Conservation (phyloP, 2,113 vertebrate genomes). For the Ariopsis seemanni region DNA sequence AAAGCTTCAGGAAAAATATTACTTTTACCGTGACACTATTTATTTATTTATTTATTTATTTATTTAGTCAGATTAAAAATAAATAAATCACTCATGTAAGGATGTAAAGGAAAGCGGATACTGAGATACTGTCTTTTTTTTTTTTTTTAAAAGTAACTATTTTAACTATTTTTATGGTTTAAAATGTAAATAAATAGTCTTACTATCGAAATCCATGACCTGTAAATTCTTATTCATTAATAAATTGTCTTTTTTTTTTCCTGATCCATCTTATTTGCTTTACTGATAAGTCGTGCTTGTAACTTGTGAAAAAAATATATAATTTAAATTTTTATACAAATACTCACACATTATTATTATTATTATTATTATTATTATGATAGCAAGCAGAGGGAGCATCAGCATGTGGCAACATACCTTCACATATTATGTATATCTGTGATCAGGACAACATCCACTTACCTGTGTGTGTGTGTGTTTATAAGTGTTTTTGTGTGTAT, state of each 20-base stretch:
- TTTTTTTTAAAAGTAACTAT: too few species aligned
- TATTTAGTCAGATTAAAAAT: too few species aligned
- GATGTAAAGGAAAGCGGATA: too few species aligned
- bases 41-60: background rate
- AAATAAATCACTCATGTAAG: too few species aligned
- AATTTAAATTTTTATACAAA: background rate
- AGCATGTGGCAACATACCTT: conserved; percentile 2
- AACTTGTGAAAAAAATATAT: background rate
- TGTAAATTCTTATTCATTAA: background rate
- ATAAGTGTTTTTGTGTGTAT: conserved; percentile 23
- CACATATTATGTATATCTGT: background rate
- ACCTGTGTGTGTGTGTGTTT: conserved; percentile 8
- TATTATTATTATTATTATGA: background rate
- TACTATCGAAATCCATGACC: background rate
- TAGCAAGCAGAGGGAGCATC: background rate
- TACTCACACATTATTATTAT: background rate
- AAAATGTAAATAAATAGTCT: background rate
- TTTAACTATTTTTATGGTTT: background rate
- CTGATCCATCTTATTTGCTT: background rate
- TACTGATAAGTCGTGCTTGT: background rate
- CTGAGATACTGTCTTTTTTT: too few species aligned
- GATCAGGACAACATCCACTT: background rate
- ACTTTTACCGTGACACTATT: background rate
- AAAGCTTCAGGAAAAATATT: background rate
- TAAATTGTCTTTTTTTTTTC: background rate